Evolutionary conservation across 1,140 invertebrate species (phyloP).

Genomic region (Drosophila persimilis): DNA sequence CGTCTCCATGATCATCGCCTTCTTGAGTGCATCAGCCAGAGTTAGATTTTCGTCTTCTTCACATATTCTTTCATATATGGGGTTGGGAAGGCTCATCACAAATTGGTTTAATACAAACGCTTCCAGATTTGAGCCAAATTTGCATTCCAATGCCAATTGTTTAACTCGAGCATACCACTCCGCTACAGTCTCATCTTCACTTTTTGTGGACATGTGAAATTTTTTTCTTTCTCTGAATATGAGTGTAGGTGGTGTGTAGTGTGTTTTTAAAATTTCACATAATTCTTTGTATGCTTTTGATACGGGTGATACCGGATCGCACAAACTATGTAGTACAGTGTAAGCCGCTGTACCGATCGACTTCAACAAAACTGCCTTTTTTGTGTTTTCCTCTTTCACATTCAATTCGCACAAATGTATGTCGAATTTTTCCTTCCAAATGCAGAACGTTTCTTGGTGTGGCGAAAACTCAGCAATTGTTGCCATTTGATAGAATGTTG

Average conservation of each 20-base stretch:
- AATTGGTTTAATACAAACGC: no score
- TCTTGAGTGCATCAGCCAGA: slow-evolving; percentile 2
- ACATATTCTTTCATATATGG: slow-evolving; percentile 3
- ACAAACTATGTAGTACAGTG: slow-evolving; percentile 12
- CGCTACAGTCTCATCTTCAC: slow-evolving; percentile 8
- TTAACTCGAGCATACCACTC: slow-evolving; percentile 18
- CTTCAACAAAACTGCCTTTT: background rate
- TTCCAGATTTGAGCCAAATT: no score
- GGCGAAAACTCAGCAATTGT: background rate
- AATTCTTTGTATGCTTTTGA: slow-evolving; percentile 16
- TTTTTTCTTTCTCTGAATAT: slow-evolving; percentile 16
- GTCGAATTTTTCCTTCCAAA: no score
- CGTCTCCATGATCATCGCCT: slow-evolving; percentile 14
- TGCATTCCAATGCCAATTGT: slow-evolving; percentile 3
- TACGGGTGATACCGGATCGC: slow-evolving; percentile 7
- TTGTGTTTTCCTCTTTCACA: no score
- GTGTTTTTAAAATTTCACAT: slow-evolving; percentile 8
- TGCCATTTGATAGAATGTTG: slow-evolving; percentile 1
- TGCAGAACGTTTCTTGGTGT: background rate
- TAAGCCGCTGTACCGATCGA: slow-evolving; percentile 12
- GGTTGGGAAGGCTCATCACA: no score
- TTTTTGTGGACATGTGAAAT: slow-evolving; percentile 10
- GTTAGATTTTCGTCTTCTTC: slow-evolving; percentile 1
- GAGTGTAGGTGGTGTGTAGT: no score
- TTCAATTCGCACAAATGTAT: no score